Evolutionary conservation across 35 echinoderm and acorn worm genomes (phyloP), one percentile per base, ranked within the genome.

Genomic region (Chiridota heheva): DNA sequence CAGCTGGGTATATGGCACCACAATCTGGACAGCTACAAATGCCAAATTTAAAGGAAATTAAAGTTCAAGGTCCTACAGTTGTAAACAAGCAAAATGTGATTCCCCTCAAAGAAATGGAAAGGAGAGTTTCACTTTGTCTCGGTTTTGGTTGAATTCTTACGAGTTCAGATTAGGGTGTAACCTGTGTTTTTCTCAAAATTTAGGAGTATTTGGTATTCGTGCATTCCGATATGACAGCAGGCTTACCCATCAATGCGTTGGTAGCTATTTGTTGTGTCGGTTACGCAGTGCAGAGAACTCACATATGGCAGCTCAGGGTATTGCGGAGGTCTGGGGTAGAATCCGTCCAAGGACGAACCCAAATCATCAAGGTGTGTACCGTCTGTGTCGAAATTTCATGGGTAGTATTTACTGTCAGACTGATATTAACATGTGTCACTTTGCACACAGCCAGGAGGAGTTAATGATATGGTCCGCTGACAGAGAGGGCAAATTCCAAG

Each of bases 391-490:
- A 15, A 73, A 71, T 34, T 95, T 89, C 40, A 8, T 55, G 33
- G 1, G 59, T 25, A 86, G 81, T 20, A 60, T 66, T 24, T 15
- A 32, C n/a, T 95, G 81, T 57, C 62, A 95, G 72, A 63, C 86
- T 8, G 62, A 55, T 25, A 42, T 67, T n/a, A 84, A 84, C 20
- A 28, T 48, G 34, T 95, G 91, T 32, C 67, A 56, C 68, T 95
- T 73, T 73, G 70, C 76, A 44, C 91, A 95, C 42, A 95, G 86
- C 42, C 32, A 73, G 5, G 86, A 89, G 40, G 91, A 88, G 40
- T 58, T 87, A 47, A 15, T 31, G 3, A 79, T 95, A 26, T 95
- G 91, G 91, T 62, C 84, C 25, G 91, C 86, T 7, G 86, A 93
- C 40, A 58, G 86, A 45, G 45, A 47, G 16, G 86, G 85, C 0